phyloP scores from a whole-genome alignment of 2,113 vertebrate species.

The Eurystomus gularis region DNA sequence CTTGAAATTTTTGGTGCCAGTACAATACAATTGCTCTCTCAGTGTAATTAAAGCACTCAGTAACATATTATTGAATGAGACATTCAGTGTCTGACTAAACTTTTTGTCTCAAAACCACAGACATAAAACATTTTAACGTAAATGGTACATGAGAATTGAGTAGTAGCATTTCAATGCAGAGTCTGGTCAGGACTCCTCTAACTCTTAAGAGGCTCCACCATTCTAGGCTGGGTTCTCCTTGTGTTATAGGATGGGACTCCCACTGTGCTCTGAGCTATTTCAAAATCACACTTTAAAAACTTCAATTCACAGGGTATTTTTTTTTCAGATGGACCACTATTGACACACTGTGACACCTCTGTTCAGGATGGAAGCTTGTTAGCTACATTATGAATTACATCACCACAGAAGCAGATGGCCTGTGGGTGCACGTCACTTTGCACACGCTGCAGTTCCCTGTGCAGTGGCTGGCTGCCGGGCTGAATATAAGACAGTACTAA shows the following conservation, averaged over 20 bases:
- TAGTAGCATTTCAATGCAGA: background rate
- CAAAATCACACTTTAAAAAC: background rate
- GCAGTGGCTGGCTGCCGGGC: background rate
- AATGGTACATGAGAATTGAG: background rate
- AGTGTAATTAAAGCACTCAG: background rate
- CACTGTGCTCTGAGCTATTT: background rate
- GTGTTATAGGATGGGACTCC: background rate
- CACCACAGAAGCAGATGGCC: background rate
- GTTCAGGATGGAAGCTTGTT: background rate
- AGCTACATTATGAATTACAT: background rate
- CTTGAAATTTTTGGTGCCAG: conserved; percentile 15
- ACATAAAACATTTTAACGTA: conserved; percentile 11
- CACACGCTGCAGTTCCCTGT: background rate
- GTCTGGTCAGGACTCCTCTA: background rate
- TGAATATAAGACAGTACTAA: background rate
- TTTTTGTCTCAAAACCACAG: background rate
- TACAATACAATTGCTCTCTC: background rate
- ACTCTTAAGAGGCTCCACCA: background rate
- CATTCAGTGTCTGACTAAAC: background rate
- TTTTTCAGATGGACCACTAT: background rate
- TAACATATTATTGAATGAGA: conserved; percentile 7
- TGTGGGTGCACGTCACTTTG: background rate
- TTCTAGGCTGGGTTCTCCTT: background rate
- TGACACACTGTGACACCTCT: background rate
- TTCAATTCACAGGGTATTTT: background rate